phyloP scores from a whole-genome alignment of 2,888 invertebrate species.

The Drosophila subquinaria region DNA sequence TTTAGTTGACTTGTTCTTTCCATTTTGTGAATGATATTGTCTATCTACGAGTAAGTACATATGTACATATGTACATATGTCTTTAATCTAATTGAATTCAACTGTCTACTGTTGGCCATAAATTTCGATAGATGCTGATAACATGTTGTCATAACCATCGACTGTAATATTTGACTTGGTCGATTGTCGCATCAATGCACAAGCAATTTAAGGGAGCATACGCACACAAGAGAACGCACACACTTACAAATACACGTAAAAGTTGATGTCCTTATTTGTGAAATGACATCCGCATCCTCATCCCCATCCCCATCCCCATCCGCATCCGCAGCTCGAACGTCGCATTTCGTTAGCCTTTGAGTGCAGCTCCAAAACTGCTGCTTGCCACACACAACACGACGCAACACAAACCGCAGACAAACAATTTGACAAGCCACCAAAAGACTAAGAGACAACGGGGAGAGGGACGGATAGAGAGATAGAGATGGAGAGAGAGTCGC shows the following conservation, averaged over 20 bases:
- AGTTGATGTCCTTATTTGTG: slow-evolving; percentile 48
- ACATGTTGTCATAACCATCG: slow-evolving; percentile 49
- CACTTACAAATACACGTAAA: neutral
- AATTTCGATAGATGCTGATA: slow-evolving; percentile 34
- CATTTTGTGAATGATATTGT: slow-evolving; percentile 1
- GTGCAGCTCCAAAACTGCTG: slow-evolving; percentile 33
- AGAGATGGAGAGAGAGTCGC: neutral
- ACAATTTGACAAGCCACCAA: slow-evolving; percentile 33
- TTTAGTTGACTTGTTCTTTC: no score
- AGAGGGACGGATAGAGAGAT: neutral
- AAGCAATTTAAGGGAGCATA: slow-evolving; percentile 53
- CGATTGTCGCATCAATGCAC: slow-evolving; percentile 49
- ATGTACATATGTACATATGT: neutral
- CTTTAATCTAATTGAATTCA: slow-evolving; percentile 30
- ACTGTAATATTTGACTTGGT: slow-evolving; percentile 44
- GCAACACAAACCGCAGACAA: slow-evolving; percentile 17
- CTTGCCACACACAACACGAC: slow-evolving; percentile 27
- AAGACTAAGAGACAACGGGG: neutral
- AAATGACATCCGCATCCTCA: slow-evolving; percentile 45
- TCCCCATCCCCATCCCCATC: slow-evolving; percentile 35
- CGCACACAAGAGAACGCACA: slow-evolving; percentile 15
- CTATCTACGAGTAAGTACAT: neutral
- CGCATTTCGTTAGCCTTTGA: slow-evolving; percentile 58
- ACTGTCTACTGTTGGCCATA: slow-evolving; percentile 30
- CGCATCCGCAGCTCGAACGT: slow-evolving; percentile 30